Percentiles rank a stretch among this genome's conserved stretches.
These are phyloP conservation scores for Lottia gigantea DNA, from an alignment of 2,888 invertebrate genomes.

Conservation along the genomic window DNA sequence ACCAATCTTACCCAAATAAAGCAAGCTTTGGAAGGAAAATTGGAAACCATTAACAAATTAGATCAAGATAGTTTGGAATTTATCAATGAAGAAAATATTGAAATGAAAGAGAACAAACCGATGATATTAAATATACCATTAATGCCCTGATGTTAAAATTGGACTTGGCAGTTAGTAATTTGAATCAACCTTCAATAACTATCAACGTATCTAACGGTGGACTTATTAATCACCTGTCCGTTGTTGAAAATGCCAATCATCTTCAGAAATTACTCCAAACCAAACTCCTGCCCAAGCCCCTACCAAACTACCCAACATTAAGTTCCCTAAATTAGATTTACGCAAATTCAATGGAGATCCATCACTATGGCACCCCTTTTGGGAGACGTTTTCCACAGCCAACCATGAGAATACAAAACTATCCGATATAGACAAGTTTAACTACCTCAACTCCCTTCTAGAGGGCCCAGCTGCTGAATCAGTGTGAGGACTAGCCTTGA, in stretches of 20 bases:
- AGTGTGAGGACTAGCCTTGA: constrained; percentile 2
- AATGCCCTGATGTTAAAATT: too few species aligned
- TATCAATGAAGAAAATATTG: not conserved
- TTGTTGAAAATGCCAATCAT: too few species aligned
- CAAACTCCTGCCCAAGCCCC: not conserved
- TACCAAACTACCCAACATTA: not conserved
- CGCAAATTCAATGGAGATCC: not conserved
- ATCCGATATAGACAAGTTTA: not conserved
- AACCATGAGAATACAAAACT: not conserved
- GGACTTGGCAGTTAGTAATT: not conserved
- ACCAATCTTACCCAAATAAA: not conserved
- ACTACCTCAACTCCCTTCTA: not conserved
- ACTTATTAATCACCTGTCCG: too few species aligned
- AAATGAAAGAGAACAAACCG: not conserved
- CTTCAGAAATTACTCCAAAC: too few species aligned
- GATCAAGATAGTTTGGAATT: not conserved
- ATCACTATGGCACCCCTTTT: not conserved
- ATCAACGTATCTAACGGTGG: too few species aligned
- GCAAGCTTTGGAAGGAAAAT: constrained; percentile 3
- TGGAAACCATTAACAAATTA: not conserved
- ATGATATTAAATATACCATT: too few species aligned
- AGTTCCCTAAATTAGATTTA: not conserved
- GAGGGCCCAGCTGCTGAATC: not conserved
- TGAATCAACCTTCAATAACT: not conserved
- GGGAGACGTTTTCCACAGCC: not conserved